Evolutionary conservation across 2,113 vertebrate genomes (phyloP), one percentile per base, ranked within the genome.

Genomic region (Engystomops pustulosus): DNA sequence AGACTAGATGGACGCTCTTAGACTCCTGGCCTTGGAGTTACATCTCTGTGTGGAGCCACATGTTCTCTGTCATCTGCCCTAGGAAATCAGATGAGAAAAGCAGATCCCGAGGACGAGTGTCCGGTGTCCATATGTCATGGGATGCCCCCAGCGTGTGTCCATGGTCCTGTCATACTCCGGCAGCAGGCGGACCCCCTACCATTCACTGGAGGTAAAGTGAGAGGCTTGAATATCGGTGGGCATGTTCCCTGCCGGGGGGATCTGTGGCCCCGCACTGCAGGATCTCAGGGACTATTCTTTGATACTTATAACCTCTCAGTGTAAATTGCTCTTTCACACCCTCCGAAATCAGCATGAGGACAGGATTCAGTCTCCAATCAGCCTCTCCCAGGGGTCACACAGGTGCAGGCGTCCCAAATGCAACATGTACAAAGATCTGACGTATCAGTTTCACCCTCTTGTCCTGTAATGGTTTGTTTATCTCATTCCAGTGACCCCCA

Each of bases 401-500:
- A 81, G 70, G 79, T 75, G 79, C 32, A 53, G 36, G 30, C 45
- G 6, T 55, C 68, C 47, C n/a, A 53, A 69, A 78, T 68, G 23
- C n/a, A 77, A 78, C 60, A 69, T n/a, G 60, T 77, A 77, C 9
- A 17, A 68, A 84, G 82, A 84, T 84, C 72, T 78, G 47, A 55
- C 72, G 27, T 84, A 84, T 84, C 82, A 41, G n/a, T 84, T 84
- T 69, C 82, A 69, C 38, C 62, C 44, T 55, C 41, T 53, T 77
- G 74, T 77, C 72, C 72, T 12, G 41, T 60, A 78, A 78, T 60
- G 60, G 76, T 8, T 38, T 78, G 76, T 79, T 79, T 79, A 20
- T 20, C 36, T 41, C 20, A 27, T 44, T 44, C 14, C 36, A 45
- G 18, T 45, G 45, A 27, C 69, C 38, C n/a, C 36, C n/a, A 27